Percentiles rank a stretch among this genome's conserved stretches.
phyloP scores from a whole-genome alignment of 2,797 vertebrate species.

The Coluber constrictor region DNA sequence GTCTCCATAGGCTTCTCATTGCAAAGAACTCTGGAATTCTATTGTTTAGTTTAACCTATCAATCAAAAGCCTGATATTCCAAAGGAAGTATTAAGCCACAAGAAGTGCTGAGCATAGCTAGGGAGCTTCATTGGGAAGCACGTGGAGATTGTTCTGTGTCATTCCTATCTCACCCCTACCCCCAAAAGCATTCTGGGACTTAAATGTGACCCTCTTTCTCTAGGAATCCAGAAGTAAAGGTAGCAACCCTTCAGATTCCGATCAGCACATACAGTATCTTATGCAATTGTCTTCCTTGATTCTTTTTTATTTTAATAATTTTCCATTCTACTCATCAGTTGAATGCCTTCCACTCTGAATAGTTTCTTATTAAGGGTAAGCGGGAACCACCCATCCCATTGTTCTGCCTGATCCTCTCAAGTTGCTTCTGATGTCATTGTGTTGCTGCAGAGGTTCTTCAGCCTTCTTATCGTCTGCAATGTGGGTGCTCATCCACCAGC shows the following conservation, averaged over 20 bases:
- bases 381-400: neutral
- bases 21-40: neutral
- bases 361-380: neutral
- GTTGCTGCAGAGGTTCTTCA: neutral
- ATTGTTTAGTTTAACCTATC: neutral
- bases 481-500: neutral
- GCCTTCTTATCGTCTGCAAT: neutral
- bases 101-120: neutral
- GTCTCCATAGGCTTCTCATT: neutral
- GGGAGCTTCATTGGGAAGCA: neutral
- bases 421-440: neutral
- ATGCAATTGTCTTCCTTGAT: neutral
- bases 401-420: neutral
- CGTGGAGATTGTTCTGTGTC: neutral
- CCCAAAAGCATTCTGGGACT: neutral
- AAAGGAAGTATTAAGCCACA: neutral
- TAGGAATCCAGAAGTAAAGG: neutral
- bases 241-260: neutral
- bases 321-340: neutral
- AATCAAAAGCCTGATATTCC: neutral
- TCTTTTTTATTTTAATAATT: neutral
- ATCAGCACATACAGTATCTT: neutral
- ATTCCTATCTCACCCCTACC: neutral
- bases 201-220: neutral
- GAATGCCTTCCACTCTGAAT: neutral